Evolutionary conservation across 2,113 vertebrate species (phyloP), one percentile per base, ranked within the genome.

Genomic region (Sander lucioperca): DNA sequence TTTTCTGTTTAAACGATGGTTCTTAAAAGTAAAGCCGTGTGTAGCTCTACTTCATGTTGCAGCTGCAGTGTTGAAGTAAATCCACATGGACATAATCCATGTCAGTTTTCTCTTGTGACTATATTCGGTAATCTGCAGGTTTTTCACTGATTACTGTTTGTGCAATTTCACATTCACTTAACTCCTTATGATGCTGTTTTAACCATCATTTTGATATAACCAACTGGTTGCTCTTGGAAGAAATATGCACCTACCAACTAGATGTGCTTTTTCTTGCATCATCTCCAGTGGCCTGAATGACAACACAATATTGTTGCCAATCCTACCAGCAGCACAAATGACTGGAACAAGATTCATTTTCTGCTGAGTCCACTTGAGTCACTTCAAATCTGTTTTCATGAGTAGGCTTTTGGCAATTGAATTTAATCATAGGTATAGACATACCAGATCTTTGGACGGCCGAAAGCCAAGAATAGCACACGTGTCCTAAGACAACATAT

Each of bases 271-370:
- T 48, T 19, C 27, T 39, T 58, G 39, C 33, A 1, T 80, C 63
- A 77, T 85, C 61, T 71, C 63, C 67, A 61, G 21, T 53, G 25
- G 12, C 30, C n/a, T 43, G 71, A 58, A 47, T 79, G 19, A 68
- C 75, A 76, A 47, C 74, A 56, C 23, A 51, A 19, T 19, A 45
- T 47, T 25, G 13, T 30, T 82, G 50, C 45, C 59, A 50, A 48
- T 63, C 18, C 11, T 18, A 10, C 25, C 68, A 80, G 63, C 36
- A 57, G 51, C 71, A 43, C 2, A 6, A 69, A 59, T 47, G 45
- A 68, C 8, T 71, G 63, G 18, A 62, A 78, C 4, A 50, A 21
- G 27, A 76, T 47, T 71, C 43, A 10, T 62, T 74, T 80, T 68
- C 69, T 77, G 74, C 23, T 14, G 23, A 74, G 36, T 61, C 66